phyloP scores from a whole-genome alignment of 1,140 invertebrate genomes.

The Cylas formicarius region DNA sequence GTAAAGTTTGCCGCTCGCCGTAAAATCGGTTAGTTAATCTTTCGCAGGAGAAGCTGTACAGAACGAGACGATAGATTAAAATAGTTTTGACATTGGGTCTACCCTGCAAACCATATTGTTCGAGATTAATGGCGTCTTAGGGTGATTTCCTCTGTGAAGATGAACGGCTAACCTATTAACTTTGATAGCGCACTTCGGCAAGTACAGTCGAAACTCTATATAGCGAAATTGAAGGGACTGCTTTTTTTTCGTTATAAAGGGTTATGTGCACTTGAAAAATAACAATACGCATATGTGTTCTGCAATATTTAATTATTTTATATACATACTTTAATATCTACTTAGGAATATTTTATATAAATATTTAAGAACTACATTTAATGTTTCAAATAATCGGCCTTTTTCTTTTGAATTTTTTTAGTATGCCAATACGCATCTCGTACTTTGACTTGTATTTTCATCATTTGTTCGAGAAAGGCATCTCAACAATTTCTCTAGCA shows the following conservation, averaged over 20 bases:
- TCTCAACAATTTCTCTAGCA: too few species aligned
- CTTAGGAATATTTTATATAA: conserved; percentile 1
- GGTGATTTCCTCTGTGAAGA: conserved; percentile 21
- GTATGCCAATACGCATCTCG: too few species aligned
- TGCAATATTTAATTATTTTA: background rate
- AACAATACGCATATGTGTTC: background rate
- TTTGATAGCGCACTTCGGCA: conserved; percentile 15
- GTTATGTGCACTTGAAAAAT: background rate
- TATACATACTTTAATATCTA: background rate
- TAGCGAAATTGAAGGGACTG: background rate
- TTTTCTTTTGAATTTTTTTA: too few species aligned
- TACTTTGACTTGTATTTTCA: too few species aligned
- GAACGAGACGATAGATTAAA: conserved; percentile 24
- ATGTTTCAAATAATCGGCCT: too few species aligned
- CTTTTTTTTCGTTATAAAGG: background rate
- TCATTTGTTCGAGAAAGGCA: too few species aligned
- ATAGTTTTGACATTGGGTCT: conserved; percentile 27
- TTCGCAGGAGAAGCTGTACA: conserved; percentile 18
- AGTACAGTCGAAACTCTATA: conserved; percentile 16
- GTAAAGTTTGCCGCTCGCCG: too few species aligned
- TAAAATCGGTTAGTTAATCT: conserved; percentile 21
- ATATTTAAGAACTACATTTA: background rate
- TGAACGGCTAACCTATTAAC: conserved; percentile 21
- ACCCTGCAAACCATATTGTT: conserved; percentile 23
- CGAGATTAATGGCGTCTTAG: conserved; percentile 23